Evolutionary conservation across 92 coral and sea anemone genomes (phyloP), one percentile per base, ranked within the genome.

Genomic region (Phymanthus crucifer): DNA sequence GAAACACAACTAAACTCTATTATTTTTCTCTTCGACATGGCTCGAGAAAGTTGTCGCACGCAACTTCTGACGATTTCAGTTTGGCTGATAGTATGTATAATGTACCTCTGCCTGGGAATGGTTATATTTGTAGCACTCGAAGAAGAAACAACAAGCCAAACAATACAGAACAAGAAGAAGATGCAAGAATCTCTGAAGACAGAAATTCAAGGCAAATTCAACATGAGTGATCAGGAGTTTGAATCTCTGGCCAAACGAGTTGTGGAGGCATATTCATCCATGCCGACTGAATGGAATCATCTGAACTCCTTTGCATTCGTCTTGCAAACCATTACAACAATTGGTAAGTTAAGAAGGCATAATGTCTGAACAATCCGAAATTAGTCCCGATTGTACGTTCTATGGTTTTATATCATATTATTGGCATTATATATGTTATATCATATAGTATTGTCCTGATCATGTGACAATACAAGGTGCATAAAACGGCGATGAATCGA

Each of bases 31-130:
- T 3, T 24, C 32, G 34, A 2, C 40, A 74, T 74, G 78, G 66
- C 12, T 31, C 66, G 31, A 29, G 72, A 12, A 6, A 38, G 14
- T 5, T 77, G 57, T 21, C 68, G 56, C 32, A 37, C 40, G 13
- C 43, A 37, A n/a, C 14, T 77, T 35, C 19, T 64, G 36, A n/a
- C 72, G 1, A 77, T 77, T 19, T 35, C 70, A 9, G n/a, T 71
- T 2, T 71, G 84, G 77, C 38, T 72, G 23, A 10, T 71, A 0
- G 23, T 66, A 5, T 71, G 66, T 52, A 29, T 45, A 6, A 71
- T 54, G 77, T 80, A 80, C 29, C 78, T 80, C 2, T 36, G 77
- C 50, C 37, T 80, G 6, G 84, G 84, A 72, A 80, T 72, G 84
- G 70, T 72, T 3, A 27, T 72, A 17, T 80, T 80, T 56, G 75